Evolutionary conservation across 1,140 invertebrate genomes (phyloP).

Genomic region (Heliothis subflexa): DNA sequence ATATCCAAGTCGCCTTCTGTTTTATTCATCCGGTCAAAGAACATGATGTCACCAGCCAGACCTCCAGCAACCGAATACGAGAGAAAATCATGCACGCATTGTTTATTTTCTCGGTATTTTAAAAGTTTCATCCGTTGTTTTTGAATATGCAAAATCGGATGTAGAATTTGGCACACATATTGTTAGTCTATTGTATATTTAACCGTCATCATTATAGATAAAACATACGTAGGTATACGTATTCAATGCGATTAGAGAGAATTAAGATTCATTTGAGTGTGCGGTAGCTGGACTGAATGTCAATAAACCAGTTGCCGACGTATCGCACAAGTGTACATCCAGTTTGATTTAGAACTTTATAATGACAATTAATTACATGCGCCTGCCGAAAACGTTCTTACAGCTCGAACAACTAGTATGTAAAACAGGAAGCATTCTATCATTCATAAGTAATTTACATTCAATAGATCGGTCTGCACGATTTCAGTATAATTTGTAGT

Average conservation of each 20-base stretch:
- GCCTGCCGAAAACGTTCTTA: slow-evolving; percentile 51
- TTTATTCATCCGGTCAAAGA: slow-evolving; percentile 63
- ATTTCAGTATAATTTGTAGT: slow-evolving; percentile 30
- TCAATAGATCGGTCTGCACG: slow-evolving; percentile 30
- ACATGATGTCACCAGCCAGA: slow-evolving; percentile 58
- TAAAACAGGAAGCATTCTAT: slow-evolving; percentile 43
- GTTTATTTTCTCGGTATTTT: slow-evolving; percentile 17
- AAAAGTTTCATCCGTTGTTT: slow-evolving; percentile 10
- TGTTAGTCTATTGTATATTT: slow-evolving; percentile 23
- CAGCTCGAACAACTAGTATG: slow-evolving; percentile 30
- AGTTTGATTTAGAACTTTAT: slow-evolving; percentile 63
- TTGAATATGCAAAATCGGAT: slow-evolving; percentile 26
- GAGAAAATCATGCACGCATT: slow-evolving; percentile 28
- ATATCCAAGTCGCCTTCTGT: slow-evolving; percentile 54
- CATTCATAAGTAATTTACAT: slow-evolving; percentile 40
- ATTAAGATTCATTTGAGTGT: slow-evolving; percentile 69
- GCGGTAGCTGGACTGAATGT: slow-evolving; percentile 63
- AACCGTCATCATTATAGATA: slow-evolving; percentile 9
- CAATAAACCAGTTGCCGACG: slow-evolving; percentile 64
- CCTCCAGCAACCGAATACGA: slow-evolving; percentile 32
- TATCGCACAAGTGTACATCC: slow-evolving; percentile 30
- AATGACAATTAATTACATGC: slow-evolving; percentile 60
- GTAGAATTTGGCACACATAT: slow-evolving; percentile 35
- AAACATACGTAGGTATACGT: not conserved
- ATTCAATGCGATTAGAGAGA: slow-evolving; percentile 51